Percentiles rank a stretch among this genome's conserved stretches.
phyloP scores from a whole-genome alignment of 2,888 invertebrate species.

The Mesorhabditis sp. region DNA sequence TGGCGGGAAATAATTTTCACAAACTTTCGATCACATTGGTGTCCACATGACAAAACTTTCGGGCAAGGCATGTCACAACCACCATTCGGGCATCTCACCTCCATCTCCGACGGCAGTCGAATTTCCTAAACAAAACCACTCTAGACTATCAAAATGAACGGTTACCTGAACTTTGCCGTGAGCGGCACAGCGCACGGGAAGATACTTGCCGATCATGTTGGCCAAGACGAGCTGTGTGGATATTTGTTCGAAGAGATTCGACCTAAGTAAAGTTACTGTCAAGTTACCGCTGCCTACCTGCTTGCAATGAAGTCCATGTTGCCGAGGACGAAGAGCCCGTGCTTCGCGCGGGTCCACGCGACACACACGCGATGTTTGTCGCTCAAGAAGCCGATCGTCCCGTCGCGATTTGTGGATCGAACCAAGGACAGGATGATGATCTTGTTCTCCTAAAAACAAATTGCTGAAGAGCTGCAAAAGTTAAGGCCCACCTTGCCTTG shows the following conservation, averaged over 20 bases:
- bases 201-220: slow-evolving; percentile 12
- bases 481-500: slow-evolving; percentile 25
- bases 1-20: background rate
- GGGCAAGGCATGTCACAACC: slow-evolving; percentile 68
- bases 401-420: slow-evolving; percentile 73
- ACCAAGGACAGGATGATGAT: slow-evolving; percentile 77
- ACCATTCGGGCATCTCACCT: slow-evolving; percentile 52
- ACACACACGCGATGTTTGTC: slow-evolving; percentile 57
- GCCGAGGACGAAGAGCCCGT: slow-evolving; percentile 73
- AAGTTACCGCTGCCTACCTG: slow-evolving; percentile 27
- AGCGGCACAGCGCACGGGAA: slow-evolving; percentile 28
- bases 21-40: slow-evolving; percentile 63
- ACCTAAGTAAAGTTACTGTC: slow-evolving; percentile 13
- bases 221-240: background rate
- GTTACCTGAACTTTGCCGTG: slow-evolving; percentile 29
- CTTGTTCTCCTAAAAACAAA: slow-evolving; percentile 32
- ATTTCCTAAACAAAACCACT: slow-evolving; percentile 21
- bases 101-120: slow-evolving; percentile 25
- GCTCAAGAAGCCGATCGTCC: slow-evolving; percentile 59
- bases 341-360: slow-evolving; percentile 70
- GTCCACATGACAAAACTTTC: slow-evolving; percentile 66
- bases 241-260: background rate
- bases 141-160: background rate
- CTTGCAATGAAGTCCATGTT: slow-evolving; percentile 62
- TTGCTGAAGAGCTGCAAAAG: background rate